Conservation (phyloP, 2,113 vertebrate genomes). For the Macaca mulatta region DNA sequence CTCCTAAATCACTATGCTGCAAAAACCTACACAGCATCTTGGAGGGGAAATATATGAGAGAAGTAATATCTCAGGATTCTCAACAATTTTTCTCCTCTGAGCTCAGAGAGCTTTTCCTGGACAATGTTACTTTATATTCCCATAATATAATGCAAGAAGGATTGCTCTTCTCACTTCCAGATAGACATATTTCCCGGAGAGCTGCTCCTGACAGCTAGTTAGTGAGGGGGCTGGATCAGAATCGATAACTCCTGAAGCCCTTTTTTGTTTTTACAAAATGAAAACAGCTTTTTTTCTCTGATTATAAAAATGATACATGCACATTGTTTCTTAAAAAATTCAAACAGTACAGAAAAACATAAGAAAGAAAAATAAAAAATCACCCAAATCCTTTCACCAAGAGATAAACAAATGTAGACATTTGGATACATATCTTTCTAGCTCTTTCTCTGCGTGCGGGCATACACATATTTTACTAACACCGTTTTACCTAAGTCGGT, state of each 20-base stretch:
- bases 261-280: slow-evolving; percentile 57
- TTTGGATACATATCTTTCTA: not conserved
- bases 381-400: not conserved
- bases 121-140: slow-evolving; percentile 1
- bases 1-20: not conserved
- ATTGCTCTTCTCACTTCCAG: not conserved
- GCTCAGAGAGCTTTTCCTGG: slow-evolving; percentile 19
- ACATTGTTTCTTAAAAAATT: slow-evolving; percentile 23
- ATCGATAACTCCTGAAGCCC: not conserved
- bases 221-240: slow-evolving; percentile 18
- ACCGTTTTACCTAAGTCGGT: not conserved
- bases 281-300: slow-evolving; percentile 43
- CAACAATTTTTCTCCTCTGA: slow-evolving; percentile 26
- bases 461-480: accelerated
- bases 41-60: not conserved
- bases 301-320: slow-evolving; percentile 67
- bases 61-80: not conserved
- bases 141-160: not conserved
- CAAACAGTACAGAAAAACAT: slow-evolving; percentile 35
- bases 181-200: not conserved
- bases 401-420: not conserved
- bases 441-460: not conserved
- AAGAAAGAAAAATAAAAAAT: slow-evolving; percentile 46
- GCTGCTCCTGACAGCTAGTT: slow-evolving; percentile 47
- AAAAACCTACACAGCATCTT: not conserved